phyloP scores from a whole-genome alignment of 2,888 invertebrate genomes.

The Chrysomela aeneicollis region DNA sequence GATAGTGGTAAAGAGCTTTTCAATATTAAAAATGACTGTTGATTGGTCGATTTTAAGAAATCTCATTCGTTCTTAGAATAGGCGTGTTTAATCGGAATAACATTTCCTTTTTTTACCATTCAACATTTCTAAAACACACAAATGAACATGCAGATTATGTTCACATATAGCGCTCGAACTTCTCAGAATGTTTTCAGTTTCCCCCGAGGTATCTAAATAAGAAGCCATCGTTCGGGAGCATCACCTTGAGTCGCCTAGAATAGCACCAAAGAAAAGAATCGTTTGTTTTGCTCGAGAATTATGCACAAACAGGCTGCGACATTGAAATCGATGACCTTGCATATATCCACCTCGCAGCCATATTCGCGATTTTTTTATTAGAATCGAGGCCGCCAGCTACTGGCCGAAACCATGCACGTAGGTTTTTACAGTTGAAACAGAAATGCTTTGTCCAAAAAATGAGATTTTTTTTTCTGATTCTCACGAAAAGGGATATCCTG shows the following conservation, averaged over 20 bases:
- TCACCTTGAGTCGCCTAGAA: neutral
- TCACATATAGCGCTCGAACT: neutral
- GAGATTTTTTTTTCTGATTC: too few species aligned
- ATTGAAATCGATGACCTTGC: neutral
- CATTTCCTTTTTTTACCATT: too few species aligned
- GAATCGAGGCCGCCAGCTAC: neutral
- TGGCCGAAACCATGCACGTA: neutral
- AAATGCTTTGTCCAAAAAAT: too few species aligned
- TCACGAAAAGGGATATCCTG: too few species aligned
- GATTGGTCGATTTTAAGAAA: too few species aligned
- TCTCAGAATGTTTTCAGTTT: neutral
- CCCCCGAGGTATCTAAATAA: neutral
- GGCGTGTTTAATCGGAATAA: too few species aligned
- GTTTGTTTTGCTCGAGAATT: neutral
- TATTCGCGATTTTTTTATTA: neutral
- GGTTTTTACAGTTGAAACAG: too few species aligned
- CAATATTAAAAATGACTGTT: too few species aligned
- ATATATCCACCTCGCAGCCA: neutral
- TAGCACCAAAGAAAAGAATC: neutral
- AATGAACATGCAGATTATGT: too few species aligned
- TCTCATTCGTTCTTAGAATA: too few species aligned
- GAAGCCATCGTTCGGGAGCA: neutral
- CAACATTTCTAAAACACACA: too few species aligned
- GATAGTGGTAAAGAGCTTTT: too few species aligned
- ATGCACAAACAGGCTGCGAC: neutral